Percentiles rank a stretch among this genome's conserved stretches.
phyloP scores from a whole-genome alignment of 2,113 vertebrate species.

The Megaceryle maxima region DNA sequence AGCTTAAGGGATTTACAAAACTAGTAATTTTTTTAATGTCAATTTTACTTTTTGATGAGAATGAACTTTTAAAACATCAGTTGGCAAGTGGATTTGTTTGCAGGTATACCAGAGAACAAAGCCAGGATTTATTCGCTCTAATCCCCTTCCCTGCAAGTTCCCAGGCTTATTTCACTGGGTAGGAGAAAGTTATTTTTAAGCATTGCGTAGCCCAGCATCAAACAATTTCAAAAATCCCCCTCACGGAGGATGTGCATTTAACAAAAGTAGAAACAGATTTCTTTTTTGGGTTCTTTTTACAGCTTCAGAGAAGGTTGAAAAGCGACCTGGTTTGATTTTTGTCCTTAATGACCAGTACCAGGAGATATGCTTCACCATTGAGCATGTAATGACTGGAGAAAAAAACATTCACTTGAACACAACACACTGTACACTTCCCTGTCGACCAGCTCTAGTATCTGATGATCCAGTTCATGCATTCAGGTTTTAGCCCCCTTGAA shows the following conservation, averaged over 20 bases:
- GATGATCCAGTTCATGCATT: neutral
- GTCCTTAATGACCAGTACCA: neutral
- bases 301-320: conserved; percentile 10
- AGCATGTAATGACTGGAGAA: neutral
- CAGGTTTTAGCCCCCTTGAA: neutral
- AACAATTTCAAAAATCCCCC: neutral
- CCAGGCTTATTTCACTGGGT: conserved; percentile 2
- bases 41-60: neutral
- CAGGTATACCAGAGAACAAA: conserved; percentile 22
- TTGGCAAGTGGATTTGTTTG: neutral
- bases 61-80: neutral
- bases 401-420: neutral
- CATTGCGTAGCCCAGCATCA: conserved; percentile 7
- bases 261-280: neutral
- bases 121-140: neutral
- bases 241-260: neutral
- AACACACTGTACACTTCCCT: neutral
- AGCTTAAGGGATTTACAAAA: neutral
- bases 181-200: conserved; percentile 1
- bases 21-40: neutral
- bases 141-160: neutral
- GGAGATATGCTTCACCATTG: neutral
- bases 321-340: neutral
- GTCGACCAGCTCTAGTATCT: neutral
- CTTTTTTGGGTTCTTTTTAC: neutral